Evolutionary conservation across 2,113 vertebrate genomes (phyloP).

Genomic region (Corythaeola cristata): DNA sequence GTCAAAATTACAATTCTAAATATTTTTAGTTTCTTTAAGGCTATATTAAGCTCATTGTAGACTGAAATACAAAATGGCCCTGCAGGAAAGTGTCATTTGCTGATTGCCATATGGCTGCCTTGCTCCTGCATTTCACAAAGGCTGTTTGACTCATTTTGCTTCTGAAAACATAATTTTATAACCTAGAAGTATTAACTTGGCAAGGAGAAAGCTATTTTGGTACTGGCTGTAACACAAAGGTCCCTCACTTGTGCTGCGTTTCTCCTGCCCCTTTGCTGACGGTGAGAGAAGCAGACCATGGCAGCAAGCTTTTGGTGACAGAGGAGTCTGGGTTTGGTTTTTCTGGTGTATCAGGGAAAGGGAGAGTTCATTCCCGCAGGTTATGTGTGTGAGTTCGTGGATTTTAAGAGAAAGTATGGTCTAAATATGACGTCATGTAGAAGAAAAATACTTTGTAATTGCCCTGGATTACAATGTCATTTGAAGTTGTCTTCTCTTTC

Average conservation of each 20-base stretch:
- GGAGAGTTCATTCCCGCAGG: rapidly evolving
- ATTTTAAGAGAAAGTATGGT: background rate
- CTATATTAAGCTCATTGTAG: conserved; percentile 63
- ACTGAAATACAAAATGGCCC: conserved; percentile 16
- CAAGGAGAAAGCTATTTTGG: background rate
- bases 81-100: conserved; percentile 58
- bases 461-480: rapidly evolving
- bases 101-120: conserved; percentile 64
- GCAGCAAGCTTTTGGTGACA: rapidly evolving
- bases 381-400: background rate
- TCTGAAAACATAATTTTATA: conserved; percentile 14
- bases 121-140: conserved; percentile 9
- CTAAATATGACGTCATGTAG: rapidly evolving
- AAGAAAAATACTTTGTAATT: background rate
- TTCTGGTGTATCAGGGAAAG: background rate
- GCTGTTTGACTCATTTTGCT: conserved; percentile 30
- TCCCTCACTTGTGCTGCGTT: background rate
- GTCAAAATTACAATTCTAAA: conserved; percentile 58
- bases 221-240: background rate
- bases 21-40: conserved; percentile 60
- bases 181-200: background rate
- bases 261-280: background rate
- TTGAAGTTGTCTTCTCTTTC: background rate
- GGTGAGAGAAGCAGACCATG: rapidly evolving
- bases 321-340: background rate